Evolutionary conservation across 1,140 invertebrate species (phyloP), one percentile per base, ranked within the genome.

Genomic region (Neodiprion pinetum): DNA sequence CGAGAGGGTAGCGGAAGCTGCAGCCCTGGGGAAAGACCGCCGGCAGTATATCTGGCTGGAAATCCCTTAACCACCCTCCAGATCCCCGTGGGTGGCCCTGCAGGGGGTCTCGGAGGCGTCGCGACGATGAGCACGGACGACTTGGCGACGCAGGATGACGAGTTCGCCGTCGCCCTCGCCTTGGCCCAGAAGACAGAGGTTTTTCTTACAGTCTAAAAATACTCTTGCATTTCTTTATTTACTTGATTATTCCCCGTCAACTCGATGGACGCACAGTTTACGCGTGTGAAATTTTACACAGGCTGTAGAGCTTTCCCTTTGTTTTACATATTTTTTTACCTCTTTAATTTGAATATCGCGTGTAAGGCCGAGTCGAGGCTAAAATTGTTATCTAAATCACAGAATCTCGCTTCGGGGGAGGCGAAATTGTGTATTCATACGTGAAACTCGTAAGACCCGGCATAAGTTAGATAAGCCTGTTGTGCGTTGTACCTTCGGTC

Each of bases 41-140:
- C 80, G 67, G 66, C 11, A 61, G 53, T 5, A 61, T 61, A 71
- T 80, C 72, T 70, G 21, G 67, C 67, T 53, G 77, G 77, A 72
- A 75, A 72, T 79, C 68, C 75, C 66, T 12, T 75, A n/a, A 78
- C 74, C 73, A 65, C 73, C 72, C 53, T 75, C 70, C 76, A 75
- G 74, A 72, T 71, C 75, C 76, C 72, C 50, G 53, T 69, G 69
- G 75, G 74, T 69, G 75, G 75, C 76, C 53, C 72, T 67, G 70
- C 28, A 40, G 28, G 28, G 28, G 73, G 75, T 70, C 67, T 70
- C 76, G 67, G 80, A 75, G 77, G 74, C 74, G 53, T 61, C 73
- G 70, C 71, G 77, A 86, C 80, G 53, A 86, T 85, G 83, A 81
- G 74, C 48, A 79, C 82, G 67, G 81, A 86, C 48, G 83, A 84